Evolutionary conservation across 2,113 vertebrate species (phyloP).

Genomic region (Neogobius melanostomus): DNA sequence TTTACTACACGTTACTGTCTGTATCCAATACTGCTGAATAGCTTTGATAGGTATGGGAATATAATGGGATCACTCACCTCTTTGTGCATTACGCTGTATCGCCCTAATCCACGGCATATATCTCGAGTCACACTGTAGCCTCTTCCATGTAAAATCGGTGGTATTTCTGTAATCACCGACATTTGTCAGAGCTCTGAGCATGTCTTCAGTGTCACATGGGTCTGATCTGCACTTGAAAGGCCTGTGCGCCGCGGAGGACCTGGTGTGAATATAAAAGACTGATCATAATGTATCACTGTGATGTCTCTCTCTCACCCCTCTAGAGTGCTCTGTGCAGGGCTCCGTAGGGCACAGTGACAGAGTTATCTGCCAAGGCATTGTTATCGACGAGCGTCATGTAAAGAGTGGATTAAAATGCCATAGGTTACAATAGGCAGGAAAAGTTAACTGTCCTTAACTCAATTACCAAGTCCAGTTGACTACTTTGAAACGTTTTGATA

Average conservation of each 20-base stretch:
- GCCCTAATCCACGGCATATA: slow-evolving; percentile 10
- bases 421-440: neutral
- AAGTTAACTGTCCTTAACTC: neutral
- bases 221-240: slow-evolving; percentile 53
- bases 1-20: neutral
- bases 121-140: slow-evolving; percentile 26
- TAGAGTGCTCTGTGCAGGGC: slow-evolving; percentile 22
- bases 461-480: too few relatives aligned
- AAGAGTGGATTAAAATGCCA: neutral
- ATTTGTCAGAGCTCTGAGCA: slow-evolving; percentile 49
- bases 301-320: slow-evolving; percentile 36
- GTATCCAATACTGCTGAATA: neutral
- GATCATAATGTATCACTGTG: slow-evolving; percentile 38
- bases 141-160: slow-evolving; percentile 46
- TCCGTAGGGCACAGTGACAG: slow-evolving; percentile 9
- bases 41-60: neutral
- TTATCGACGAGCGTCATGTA: neutral
- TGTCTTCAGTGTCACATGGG: slow-evolving; percentile 48
- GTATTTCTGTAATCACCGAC: slow-evolving; percentile 50
- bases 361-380: neutral
- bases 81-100: slow-evolving; percentile 7
- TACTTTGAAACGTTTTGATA: too few relatives aligned
- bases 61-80: neutral
- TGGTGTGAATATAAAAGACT: slow-evolving; percentile 46
- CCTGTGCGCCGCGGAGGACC: slow-evolving; percentile 20